phyloP scores from a whole-genome alignment of 2,888 invertebrate genomes.

The Acronicta psi region DNA sequence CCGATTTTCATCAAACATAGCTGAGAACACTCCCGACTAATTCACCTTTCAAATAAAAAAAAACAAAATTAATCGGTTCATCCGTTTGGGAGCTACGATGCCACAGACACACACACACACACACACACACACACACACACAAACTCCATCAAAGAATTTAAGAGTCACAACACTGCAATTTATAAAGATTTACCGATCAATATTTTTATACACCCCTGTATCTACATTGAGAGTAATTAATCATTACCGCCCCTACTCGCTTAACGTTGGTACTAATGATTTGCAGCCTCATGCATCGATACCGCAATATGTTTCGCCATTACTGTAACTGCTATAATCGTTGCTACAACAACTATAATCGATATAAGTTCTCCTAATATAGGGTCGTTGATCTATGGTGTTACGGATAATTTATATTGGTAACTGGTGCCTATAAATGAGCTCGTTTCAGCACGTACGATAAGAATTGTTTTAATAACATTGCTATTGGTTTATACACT shows the following conservation, averaged over 20 bases:
- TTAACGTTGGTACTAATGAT: constrained; percentile 61
- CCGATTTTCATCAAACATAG: too few species aligned
- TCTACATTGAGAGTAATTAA: constrained; percentile 38
- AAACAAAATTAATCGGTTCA: too few species aligned
- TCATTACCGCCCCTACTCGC: constrained; percentile 30
- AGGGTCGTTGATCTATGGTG: constrained; percentile 36
- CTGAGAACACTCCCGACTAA: too few species aligned
- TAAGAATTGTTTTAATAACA: constrained; percentile 28
- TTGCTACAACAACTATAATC: constrained; percentile 25
- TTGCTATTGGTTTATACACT: not conserved
- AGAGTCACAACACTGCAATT: constrained; percentile 33
- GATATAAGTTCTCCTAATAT: constrained; percentile 34
- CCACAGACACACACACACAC: too few species aligned
- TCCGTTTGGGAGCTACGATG: too few species aligned
- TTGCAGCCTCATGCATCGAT: constrained; percentile 60
- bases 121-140: too few species aligned
- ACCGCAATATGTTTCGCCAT: constrained; percentile 50
- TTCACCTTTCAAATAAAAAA: too few species aligned
- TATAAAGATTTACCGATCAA: constrained; percentile 33
- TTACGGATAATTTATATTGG: constrained; percentile 24
- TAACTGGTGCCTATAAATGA: constrained; percentile 19
- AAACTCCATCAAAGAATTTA: not conserved
- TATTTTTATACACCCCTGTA: constrained; percentile 35
- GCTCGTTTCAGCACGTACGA: constrained; percentile 10
- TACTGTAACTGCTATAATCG: constrained; percentile 21